Percentiles rank a stretch among this genome's conserved stretches.
These are phyloP conservation scores for Phrynosoma platyrhinos DNA, from an alignment of 2,113 vertebrate species.

Conservation along the genomic window DNA sequence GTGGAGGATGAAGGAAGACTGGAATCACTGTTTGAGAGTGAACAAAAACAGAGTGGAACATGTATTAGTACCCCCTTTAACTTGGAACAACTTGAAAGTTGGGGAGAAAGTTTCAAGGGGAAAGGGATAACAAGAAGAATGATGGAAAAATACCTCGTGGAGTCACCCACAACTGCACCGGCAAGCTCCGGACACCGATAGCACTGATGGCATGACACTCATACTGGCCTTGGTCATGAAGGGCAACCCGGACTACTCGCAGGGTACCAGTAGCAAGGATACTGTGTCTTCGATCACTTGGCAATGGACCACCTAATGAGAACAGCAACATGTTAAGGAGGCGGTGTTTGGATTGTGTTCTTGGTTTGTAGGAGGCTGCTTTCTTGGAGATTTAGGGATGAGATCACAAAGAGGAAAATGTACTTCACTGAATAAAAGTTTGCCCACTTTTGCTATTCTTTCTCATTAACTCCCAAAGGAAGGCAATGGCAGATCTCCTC, in stretches of 20 bases:
- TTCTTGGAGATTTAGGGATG: neutral
- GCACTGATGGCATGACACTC: slow-evolving; percentile 78
- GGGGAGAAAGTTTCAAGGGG: neutral
- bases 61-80: neutral
- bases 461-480: neutral
- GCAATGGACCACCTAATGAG: slow-evolving; percentile 67
- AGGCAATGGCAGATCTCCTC: neutral
- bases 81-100: neutral
- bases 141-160: slow-evolving; percentile 62
- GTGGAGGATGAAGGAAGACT: slow-evolving; percentile 66
- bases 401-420: no score
- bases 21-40: slow-evolving; percentile 67
- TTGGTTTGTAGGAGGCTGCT: neutral
- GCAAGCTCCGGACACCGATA: slow-evolving; percentile 51
- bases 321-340: neutral
- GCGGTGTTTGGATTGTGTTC: no score
- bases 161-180: slow-evolving; percentile 66
- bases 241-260: slow-evolving; percentile 63
- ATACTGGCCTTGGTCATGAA: slow-evolving; percentile 75
- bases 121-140: neutral
- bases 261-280: slow-evolving; percentile 72
- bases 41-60: neutral
- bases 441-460: neutral
- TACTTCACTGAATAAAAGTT: neutral
- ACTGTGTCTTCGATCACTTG: slow-evolving; percentile 67